phyloP scores from a whole-genome alignment of 2,888 invertebrate genomes.

The Eurois occulta region DNA sequence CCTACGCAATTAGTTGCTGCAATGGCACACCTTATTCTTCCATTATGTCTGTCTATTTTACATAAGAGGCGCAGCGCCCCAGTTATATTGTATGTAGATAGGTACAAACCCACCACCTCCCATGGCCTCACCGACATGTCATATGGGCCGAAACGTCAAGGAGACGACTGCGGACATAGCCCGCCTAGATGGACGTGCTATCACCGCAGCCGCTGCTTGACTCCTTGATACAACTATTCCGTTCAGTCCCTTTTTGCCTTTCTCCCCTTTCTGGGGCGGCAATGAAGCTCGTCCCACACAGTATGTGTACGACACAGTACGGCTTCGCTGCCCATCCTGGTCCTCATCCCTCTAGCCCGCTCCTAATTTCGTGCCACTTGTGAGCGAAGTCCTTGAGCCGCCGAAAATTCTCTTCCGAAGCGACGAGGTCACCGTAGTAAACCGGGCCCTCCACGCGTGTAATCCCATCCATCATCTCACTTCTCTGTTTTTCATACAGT shows the following conservation, averaged over 20 bases:
- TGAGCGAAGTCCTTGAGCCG: constrained; percentile 20
- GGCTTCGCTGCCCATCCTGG: neutral
- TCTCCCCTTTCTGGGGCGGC: constrained; percentile 37
- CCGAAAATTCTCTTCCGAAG: constrained; percentile 8
- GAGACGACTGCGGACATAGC: too few relatives aligned
- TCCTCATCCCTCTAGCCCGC: neutral
- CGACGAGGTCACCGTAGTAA: constrained; percentile 23
- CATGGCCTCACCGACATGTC: neutral
- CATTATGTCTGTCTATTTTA: too few relatives aligned
- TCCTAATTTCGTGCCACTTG: neutral
- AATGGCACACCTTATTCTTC: too few relatives aligned
- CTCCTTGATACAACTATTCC: neutral
- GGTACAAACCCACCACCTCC: neutral
- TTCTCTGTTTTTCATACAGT: constrained; percentile 3
- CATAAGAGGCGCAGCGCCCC: too few relatives aligned
- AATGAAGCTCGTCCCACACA: neutral
- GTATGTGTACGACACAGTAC: neutral
- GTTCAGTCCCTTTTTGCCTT: neutral
- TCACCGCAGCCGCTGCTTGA: too few relatives aligned
- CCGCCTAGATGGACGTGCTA: too few relatives aligned
- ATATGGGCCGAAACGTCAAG: too few relatives aligned
- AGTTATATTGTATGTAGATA: too few relatives aligned
- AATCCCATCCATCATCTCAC: constrained; percentile 18
- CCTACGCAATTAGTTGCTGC: too few relatives aligned
- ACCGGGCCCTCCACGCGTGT: constrained; percentile 5